Evolutionary conservation across 2,888 invertebrate species (phyloP).

Genomic region (Eubasilissa splendida): DNA sequence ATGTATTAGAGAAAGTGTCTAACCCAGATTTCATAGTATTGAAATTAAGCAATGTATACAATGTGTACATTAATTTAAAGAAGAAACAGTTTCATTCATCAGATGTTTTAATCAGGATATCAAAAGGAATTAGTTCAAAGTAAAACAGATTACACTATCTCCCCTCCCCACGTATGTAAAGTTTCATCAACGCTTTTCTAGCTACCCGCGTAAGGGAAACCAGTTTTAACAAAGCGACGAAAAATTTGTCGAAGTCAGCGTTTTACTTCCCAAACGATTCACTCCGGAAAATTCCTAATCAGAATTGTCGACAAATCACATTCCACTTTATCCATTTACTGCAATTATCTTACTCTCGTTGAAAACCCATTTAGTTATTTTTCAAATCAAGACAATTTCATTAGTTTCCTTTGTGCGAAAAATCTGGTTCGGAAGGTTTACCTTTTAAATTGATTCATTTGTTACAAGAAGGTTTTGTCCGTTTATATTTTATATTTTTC

Average conservation of each 20-base stretch:
- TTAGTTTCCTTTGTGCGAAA: not conserved
- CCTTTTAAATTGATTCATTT: not conserved
- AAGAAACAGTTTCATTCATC: too few species aligned
- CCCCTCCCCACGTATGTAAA: too few species aligned
- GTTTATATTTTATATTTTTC: too few species aligned
- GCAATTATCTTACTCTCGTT: conserved; percentile 24
- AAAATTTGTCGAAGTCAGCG: conserved; percentile 30
- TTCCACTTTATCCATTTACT: conserved; percentile 9
- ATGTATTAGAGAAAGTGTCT: too few species aligned
- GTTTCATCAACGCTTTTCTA: too few species aligned
- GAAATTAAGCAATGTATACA: too few species aligned
- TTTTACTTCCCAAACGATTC: conserved; percentile 19
- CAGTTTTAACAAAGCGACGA: conserved; percentile 33
- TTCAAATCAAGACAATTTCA: conserved; percentile 11
- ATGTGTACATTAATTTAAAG: too few species aligned
- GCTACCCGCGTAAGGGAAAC: not conserved
- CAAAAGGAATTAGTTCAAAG: too few species aligned
- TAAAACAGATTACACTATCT: too few species aligned
- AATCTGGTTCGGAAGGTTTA: not conserved
- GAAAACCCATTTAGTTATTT: conserved; percentile 22
- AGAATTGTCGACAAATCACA: conserved; percentile 24
- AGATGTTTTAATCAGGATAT: too few species aligned
- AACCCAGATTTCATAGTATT: too few species aligned
- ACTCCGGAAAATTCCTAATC: conserved; percentile 30
- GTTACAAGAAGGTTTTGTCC: not conserved